phyloP scores from a whole-genome alignment of 2,888 invertebrate species.

The Boloria selene region DNA sequence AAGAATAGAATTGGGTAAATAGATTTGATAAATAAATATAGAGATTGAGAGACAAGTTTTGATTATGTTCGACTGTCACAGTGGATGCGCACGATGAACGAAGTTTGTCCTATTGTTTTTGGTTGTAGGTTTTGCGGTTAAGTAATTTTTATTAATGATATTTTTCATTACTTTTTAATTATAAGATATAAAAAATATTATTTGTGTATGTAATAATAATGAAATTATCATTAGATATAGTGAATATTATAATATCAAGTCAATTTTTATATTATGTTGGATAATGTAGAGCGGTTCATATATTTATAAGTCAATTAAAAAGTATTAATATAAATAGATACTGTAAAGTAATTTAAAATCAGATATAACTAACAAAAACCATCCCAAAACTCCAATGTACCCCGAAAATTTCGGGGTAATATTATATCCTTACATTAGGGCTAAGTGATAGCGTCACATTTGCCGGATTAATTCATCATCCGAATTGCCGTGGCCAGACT shows the following conservation, averaged over 20 bases:
- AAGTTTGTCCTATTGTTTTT: slow-evolving; percentile 40
- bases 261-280: neutral
- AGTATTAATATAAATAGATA: neutral
- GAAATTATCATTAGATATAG: too few relatives aligned
- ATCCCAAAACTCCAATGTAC: slow-evolving; percentile 23
- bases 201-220: too few relatives aligned
- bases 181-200: too few relatives aligned
- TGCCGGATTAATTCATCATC: slow-evolving; percentile 83
- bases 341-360: neutral
- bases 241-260: neutral
- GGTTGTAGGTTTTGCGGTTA: slow-evolving; percentile 31
- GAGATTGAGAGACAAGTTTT: slow-evolving; percentile 59
- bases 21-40: slow-evolving; percentile 12
- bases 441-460: slow-evolving; percentile 83
- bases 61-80: slow-evolving; percentile 74
- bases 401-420: slow-evolving; percentile 73
- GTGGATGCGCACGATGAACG: slow-evolving; percentile 54
- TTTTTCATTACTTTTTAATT: neutral
- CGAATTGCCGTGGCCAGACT: slow-evolving; percentile 83
- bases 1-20: slow-evolving; percentile 21
- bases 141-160: slow-evolving; percentile 26
- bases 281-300: neutral
- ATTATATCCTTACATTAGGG: slow-evolving; percentile 82
- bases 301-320: neutral
- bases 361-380: slow-evolving; percentile 24